A percentile compares a stretch with the other conserved stretches of the same genome.
Evolutionary conservation across 1,140 invertebrate genomes (phyloP).

Genomic region (Nomia melanderi): DNA sequence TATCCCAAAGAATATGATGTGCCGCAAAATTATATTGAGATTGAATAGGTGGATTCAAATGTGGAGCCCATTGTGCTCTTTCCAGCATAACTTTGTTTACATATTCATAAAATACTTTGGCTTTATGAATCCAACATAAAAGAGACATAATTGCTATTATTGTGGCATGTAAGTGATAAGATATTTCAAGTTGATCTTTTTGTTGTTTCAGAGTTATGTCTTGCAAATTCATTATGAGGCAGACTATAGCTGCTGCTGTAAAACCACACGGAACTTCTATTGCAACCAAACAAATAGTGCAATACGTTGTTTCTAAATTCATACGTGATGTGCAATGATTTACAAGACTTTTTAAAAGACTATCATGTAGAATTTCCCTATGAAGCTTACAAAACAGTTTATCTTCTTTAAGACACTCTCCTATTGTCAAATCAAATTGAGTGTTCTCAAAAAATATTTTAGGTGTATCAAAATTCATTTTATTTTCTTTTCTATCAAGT

Average conservation of each 20-base stretch:
- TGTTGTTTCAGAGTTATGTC: slow-evolving; percentile 76
- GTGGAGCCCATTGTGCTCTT: slow-evolving; percentile 82
- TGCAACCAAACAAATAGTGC: slow-evolving; percentile 80
- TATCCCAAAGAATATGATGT: slow-evolving; percentile 83
- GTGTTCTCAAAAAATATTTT: slow-evolving; percentile 81
- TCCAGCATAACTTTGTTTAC: slow-evolving; percentile 81
- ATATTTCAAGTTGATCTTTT: slow-evolving; percentile 56
- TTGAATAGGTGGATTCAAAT: slow-evolving; percentile 83
- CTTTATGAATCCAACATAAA: slow-evolving; percentile 83
- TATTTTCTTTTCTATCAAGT: slow-evolving; percentile 81
- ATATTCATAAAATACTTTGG: slow-evolving; percentile 82
- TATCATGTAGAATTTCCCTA: slow-evolving; percentile 80
- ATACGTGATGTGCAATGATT: slow-evolving; percentile 76
- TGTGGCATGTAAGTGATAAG: slow-evolving; percentile 81
- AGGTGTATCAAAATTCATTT: slow-evolving; percentile 78
- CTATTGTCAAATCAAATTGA: slow-evolving; percentile 74
- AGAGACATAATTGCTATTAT: slow-evolving; percentile 83
- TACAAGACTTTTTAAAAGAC: slow-evolving; percentile 78
- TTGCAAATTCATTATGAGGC: slow-evolving; percentile 82
- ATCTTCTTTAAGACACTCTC: slow-evolving; percentile 75
- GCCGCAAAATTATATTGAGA: slow-evolving; percentile 80
- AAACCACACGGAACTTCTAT: slow-evolving; percentile 83
- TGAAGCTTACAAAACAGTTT: slow-evolving; percentile 80
- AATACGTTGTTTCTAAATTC: slow-evolving; percentile 81
- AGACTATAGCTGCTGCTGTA: slow-evolving; percentile 81